Percentiles rank a stretch among this genome's conserved stretches.
phyloP scores from a whole-genome alignment of 2,113 vertebrate genomes.

The Chaetops frenatus region DNA sequence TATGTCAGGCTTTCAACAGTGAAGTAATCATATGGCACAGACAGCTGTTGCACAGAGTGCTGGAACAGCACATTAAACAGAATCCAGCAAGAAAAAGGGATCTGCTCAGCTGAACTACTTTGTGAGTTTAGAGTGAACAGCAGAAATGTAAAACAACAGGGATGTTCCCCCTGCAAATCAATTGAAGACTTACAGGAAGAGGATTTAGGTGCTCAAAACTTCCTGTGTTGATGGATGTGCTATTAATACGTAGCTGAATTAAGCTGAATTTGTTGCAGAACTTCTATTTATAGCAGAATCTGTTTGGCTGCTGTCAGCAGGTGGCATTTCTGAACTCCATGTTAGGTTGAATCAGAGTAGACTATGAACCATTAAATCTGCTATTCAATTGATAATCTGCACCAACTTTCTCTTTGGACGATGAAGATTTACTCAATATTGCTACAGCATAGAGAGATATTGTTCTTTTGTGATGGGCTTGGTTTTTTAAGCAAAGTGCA shows the following conservation, averaged over 20 bases:
- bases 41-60: conserved; percentile 6
- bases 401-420: background rate
- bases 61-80: background rate
- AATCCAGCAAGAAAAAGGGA: background rate
- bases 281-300: background rate
- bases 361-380: background rate
- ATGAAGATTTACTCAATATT: background rate
- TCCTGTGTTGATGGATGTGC: background rate
- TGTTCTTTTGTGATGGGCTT: background rate
- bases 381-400: background rate
- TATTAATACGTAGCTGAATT: background rate
- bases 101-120: background rate
- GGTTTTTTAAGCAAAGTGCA: background rate
- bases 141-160: background rate
- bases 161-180: background rate
- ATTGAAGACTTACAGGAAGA: background rate
- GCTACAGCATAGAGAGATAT: background rate
- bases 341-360: background rate
- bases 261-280: background rate
- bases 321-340: conserved; percentile 8
- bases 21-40: conserved; percentile 41
- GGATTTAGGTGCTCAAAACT: background rate
- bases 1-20: conserved; percentile 60
- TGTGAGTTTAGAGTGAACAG: background rate
- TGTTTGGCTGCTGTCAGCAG: conserved; percentile 10